phyloP scores from a whole-genome alignment of 2,888 invertebrate species.

The Leptothorax acervorum region DNA sequence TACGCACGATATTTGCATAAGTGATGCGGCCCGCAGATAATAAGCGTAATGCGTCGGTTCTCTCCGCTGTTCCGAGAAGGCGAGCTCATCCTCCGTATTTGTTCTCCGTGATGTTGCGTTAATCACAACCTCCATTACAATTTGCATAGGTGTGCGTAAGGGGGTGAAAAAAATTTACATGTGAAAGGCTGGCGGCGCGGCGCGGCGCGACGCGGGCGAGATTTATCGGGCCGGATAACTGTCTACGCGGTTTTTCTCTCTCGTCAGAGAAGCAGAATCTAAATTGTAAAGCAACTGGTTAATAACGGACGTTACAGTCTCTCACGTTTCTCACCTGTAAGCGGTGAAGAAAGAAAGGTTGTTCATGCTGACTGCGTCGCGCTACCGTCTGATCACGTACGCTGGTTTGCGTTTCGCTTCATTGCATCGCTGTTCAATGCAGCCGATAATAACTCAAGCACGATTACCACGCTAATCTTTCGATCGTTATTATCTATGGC shows the following conservation, averaged over 20 bases:
- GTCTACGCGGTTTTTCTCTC: conserved; percentile 48
- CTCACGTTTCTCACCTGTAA: conserved; percentile 58
- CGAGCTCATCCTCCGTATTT: conserved; percentile 52
- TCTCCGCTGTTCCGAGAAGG: conserved; percentile 45
- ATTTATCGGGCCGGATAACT: conserved; percentile 50
- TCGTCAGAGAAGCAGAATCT: conserved; percentile 27
- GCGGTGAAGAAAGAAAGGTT: conserved; percentile 25
- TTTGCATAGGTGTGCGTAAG: conserved; percentile 44
- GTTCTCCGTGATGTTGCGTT: conserved; percentile 44
- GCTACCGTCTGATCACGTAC: conserved; percentile 48
- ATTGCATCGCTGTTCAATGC: conserved; percentile 51
- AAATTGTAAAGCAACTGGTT: conserved; percentile 47
- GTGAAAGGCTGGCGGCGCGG: conserved; percentile 33
- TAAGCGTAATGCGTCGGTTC: conserved; percentile 42
- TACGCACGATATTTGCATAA: conserved; percentile 45
- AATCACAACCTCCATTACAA: conserved; percentile 53
- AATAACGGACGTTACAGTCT: conserved; percentile 63
- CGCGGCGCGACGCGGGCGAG: conserved; percentile 28
- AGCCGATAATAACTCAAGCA: conserved; percentile 52
- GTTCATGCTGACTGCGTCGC: conserved; percentile 24
- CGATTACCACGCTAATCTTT: conserved; percentile 50
- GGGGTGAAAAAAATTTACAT: conserved; percentile 51
- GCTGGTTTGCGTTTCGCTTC: conserved; percentile 60
- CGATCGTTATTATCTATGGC: conserved; percentile 16
- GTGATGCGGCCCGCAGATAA: conserved; percentile 42